Evolutionary conservation across 2,888 invertebrate species (phyloP).

Genomic region (Asteroscopus sphinx): DNA sequence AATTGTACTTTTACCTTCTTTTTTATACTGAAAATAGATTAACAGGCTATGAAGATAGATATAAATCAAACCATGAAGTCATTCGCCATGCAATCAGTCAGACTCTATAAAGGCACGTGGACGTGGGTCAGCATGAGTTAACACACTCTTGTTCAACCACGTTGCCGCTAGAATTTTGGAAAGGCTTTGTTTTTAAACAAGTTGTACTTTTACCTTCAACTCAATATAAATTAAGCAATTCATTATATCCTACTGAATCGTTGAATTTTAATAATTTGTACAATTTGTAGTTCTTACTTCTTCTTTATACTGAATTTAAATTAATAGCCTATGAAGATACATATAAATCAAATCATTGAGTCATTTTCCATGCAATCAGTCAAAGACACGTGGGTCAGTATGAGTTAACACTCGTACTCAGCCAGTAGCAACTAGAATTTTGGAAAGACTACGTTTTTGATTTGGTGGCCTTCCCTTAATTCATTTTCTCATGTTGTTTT

Average conservation of each 20-base stretch:
- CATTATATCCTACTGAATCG: too few relatives aligned
- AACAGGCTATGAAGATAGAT: not conserved
- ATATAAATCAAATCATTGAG: not conserved
- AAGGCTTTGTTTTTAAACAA: not conserved
- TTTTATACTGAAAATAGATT: not conserved
- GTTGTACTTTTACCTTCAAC: too few relatives aligned
- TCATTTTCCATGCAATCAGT: not conserved
- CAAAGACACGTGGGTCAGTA: conserved; percentile 1
- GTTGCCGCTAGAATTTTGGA: conserved; percentile 3
- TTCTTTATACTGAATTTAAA: not conserved
- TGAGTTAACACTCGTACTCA: conserved; percentile 1
- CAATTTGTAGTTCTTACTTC: too few relatives aligned
- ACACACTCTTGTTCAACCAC: conserved; percentile 2
- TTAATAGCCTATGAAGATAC: not conserved
- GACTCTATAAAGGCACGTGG: not conserved
- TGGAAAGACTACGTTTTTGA: not conserved
- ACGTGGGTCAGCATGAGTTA: conserved; percentile 5
- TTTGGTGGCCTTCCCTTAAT: too few relatives aligned
- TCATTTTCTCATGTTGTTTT: too few relatives aligned
- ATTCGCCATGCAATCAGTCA: not conserved
- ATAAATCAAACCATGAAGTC: not conserved
- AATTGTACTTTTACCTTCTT: too few relatives aligned
- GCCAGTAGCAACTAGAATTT: conserved; percentile 6
- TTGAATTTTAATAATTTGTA: too few relatives aligned
- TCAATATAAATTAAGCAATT: too few relatives aligned